Conservation (phyloP, 2,888 invertebrate genomes). For the Drymonia ruficornis region DNA sequence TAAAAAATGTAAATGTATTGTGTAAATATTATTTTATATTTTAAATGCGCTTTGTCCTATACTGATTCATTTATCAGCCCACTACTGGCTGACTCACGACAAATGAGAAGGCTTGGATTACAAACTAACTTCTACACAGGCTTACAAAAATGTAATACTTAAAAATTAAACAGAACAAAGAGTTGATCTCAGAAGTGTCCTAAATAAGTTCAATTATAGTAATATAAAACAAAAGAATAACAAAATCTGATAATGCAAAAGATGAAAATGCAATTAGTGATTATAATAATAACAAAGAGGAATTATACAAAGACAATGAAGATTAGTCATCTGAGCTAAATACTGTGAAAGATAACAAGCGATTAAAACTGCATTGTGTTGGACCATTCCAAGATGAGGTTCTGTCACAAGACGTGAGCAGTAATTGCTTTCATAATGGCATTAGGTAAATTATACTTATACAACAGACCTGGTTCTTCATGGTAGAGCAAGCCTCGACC, state of each 20-base stretch:
- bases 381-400: constrained; percentile 4
- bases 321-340: background rate
- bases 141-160: too few species aligned
- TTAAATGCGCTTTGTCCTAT: background rate
- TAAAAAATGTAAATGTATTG: too few species aligned
- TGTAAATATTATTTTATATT: too few species aligned
- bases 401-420: constrained; percentile 13
- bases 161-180: too few species aligned
- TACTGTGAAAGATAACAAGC: background rate
- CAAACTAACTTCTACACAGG: too few species aligned
- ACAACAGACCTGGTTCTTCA: constrained; percentile 56
- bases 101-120: too few species aligned
- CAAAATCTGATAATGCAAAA: background rate
- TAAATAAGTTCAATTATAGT: background rate
- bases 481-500: constrained; percentile 65
- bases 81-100: background rate
- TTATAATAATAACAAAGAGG: background rate
- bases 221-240: background rate
- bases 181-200: too few species aligned
- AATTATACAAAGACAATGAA: background rate
- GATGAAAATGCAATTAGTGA: background rate
- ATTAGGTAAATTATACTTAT: constrained; percentile 8
- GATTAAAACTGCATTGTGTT: constrained; percentile 1
- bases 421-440: constrained; percentile 15
- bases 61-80: background rate